Percentiles rank a stretch among this genome's conserved stretches.
These are phyloP conservation scores for Caenorhabditis tropicalis DNA, from an alignment of 1,140 invertebrate genomes.

Conservation along the genomic window DNA sequence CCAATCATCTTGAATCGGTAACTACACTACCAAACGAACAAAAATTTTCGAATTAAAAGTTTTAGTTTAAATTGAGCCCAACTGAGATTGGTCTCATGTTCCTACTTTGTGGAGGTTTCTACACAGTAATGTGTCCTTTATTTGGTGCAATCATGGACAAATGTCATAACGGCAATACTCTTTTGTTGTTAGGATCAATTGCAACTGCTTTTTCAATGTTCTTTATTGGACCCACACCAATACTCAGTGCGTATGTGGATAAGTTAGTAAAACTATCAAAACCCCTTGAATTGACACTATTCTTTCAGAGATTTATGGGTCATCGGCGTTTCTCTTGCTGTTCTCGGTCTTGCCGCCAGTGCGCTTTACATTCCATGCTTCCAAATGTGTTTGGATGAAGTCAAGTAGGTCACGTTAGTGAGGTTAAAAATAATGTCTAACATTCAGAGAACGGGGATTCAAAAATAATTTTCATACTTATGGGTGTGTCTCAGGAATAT, in stretches of 20 bases:
- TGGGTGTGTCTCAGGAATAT: slow-evolving; percentile 71
- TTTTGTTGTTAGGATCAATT: slow-evolving; percentile 68
- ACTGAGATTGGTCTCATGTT: slow-evolving; percentile 81
- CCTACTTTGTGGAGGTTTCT: slow-evolving; percentile 84
- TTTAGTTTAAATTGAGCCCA: slow-evolving; percentile 78
- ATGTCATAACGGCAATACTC: slow-evolving; percentile 61
- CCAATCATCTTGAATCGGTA: slow-evolving; percentile 66
- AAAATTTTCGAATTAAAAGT: neutral
- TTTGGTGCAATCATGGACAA: slow-evolving; percentile 77
- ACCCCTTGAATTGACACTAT: neutral
- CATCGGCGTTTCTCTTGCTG: slow-evolving; percentile 67
- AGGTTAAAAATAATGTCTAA: slow-evolving; percentile 47
- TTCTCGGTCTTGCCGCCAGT: slow-evolving; percentile 69
- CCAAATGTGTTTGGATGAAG: slow-evolving; percentile 70
- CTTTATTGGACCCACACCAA: slow-evolving; percentile 68
- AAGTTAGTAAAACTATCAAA: slow-evolving; percentile 58
- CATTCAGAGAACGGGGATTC: slow-evolving; percentile 64
- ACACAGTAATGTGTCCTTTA: slow-evolving; percentile 81
- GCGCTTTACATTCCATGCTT: slow-evolving; percentile 72
- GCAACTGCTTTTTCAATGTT: slow-evolving; percentile 69
- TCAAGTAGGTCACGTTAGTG: too few relatives aligned
- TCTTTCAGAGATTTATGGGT: slow-evolving; percentile 61
- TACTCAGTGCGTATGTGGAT: slow-evolving; percentile 60
- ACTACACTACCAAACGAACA: neutral
- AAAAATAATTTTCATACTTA: slow-evolving; percentile 71